phyloP scores from a whole-genome alignment of 2,797 vertebrate species.

The Philypnodon macrostomus region DNA sequence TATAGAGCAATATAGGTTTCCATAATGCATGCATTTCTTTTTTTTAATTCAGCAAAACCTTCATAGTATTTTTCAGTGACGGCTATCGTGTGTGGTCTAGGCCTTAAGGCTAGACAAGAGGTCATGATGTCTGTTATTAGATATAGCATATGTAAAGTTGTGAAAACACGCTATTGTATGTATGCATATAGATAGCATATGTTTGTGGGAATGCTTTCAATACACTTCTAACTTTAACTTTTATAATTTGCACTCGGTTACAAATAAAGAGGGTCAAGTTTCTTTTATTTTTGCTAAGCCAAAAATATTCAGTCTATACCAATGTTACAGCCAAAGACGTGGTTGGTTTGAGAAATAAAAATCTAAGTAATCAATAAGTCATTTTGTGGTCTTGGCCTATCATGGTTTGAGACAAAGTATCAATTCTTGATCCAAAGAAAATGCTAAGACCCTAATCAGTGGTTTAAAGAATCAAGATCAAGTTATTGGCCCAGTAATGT shows the following conservation, averaged over 20 bases:
- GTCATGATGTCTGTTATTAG: constrained; percentile 21
- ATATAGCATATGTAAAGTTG: constrained; percentile 29
- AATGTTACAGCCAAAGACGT: too few species aligned
- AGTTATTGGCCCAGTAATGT: too few species aligned
- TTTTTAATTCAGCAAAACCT: constrained; percentile 11
- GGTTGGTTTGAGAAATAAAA: too few species aligned
- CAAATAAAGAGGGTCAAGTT: constrained; percentile 15
- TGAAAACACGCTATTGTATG: constrained; percentile 17
- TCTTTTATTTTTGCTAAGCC: constrained; percentile 1
- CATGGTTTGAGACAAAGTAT: too few species aligned
- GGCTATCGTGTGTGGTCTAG: constrained; percentile 36
- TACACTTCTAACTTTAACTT: constrained; percentile 5
- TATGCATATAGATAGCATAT: neutral
- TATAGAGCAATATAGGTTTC: neutral
- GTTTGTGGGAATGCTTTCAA: neutral
- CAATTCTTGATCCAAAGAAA: too few species aligned
- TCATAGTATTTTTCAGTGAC: constrained; percentile 27
- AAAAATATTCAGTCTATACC: too few species aligned
- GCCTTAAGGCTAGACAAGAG: constrained; percentile 19
- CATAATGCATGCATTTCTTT: neutral
- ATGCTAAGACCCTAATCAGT: too few species aligned
- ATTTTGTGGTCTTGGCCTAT: too few species aligned
- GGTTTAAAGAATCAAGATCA: too few species aligned
- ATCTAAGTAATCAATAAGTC: too few species aligned
- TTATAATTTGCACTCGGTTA: too few species aligned